Evolutionary conservation across 2,797 vertebrate species (phyloP).

Genomic region (Loriculus beryllinus): DNA sequence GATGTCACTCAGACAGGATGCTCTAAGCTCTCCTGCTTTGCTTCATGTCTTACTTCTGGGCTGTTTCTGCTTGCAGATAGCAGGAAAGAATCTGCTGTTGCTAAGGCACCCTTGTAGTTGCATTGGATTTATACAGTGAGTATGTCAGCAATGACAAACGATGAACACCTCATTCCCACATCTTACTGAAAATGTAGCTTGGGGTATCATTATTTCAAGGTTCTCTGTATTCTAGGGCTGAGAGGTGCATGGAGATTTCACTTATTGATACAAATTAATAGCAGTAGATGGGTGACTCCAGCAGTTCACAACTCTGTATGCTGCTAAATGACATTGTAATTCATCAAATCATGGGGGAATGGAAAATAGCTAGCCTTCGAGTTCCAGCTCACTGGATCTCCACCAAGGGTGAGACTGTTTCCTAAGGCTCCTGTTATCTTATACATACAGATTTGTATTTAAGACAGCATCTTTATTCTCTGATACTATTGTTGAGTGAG

Average conservation of each 20-base stretch:
- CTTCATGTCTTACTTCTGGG: neutral
- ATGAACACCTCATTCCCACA: neutral
- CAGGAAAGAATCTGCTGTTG: neutral
- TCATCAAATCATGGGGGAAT: conserved; percentile 29
- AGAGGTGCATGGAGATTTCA: neutral
- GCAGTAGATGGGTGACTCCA: neutral
- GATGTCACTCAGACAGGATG: neutral
- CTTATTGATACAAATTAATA: conserved; percentile 39
- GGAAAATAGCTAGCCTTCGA: conserved; percentile 47
- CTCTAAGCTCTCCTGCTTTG: neutral
- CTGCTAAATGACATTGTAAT: conserved; percentile 32
- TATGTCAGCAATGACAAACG: neutral
- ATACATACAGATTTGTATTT: conserved; percentile 28
- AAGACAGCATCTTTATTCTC: neutral
- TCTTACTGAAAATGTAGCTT: conserved; percentile 8
- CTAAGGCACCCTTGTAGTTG: neutral
- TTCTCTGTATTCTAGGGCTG: neutral
- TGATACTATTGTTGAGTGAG: neutral
- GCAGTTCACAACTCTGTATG: conserved; percentile 39
- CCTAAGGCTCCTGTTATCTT: neutral
- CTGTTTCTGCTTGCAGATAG: neutral
- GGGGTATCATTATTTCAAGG: neutral
- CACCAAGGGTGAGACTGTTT: neutral
- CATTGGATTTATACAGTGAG: neutral
- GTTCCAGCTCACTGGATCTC: neutral